Percentiles rank a stretch among this genome's conserved stretches.
Conservation (phyloP, 2,888 invertebrate species). For the Pimpla rufipes region DNA sequence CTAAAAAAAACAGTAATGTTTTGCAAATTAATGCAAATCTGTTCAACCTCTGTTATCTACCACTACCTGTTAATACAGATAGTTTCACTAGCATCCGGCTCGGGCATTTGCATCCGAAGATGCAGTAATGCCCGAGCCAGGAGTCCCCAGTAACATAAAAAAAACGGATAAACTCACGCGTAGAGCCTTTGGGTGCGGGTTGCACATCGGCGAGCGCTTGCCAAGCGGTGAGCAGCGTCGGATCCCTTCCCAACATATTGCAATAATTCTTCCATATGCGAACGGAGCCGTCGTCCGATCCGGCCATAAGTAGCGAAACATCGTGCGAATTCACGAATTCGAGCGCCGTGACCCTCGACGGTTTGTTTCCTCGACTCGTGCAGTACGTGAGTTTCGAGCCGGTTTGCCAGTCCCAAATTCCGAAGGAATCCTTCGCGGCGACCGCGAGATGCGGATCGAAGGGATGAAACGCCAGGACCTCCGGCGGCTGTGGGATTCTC, state of each 20-base stretch:
- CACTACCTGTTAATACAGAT: too few species aligned
- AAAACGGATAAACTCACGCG: slow-evolving; percentile 77
- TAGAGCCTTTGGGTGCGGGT: slow-evolving; percentile 84
- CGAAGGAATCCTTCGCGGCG: slow-evolving; percentile 94
- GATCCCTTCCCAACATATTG: slow-evolving; percentile 82
- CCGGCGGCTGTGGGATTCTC: slow-evolving; percentile 92
- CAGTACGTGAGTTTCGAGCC: slow-evolving; percentile 90
- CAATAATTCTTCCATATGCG: slow-evolving; percentile 88
- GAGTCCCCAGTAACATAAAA: too few species aligned
- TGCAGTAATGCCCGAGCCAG: too few species aligned
- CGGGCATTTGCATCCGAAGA: too few species aligned
- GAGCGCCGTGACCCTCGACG: slow-evolving; percentile 92
- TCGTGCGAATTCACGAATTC: slow-evolving; percentile 96
- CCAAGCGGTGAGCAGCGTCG: slow-evolving; percentile 91
- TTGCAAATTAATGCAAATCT: too few species aligned
- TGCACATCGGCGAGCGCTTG: slow-evolving; percentile 91
- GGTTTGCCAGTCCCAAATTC: slow-evolving; percentile 94
- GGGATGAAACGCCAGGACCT: slow-evolving; percentile 94
- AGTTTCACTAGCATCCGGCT: too few species aligned
- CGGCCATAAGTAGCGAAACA: slow-evolving; percentile 91
- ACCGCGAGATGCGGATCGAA: slow-evolving; percentile 96
- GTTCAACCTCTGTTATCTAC: too few species aligned
- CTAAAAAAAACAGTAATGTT: too few species aligned
- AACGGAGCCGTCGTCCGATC: slow-evolving; percentile 92
- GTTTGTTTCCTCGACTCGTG: slow-evolving; percentile 86